Evolutionary conservation across 2,797 vertebrate species (phyloP), one percentile per base, ranked within the genome.

Genomic region (Darevskia nairensis): DNA sequence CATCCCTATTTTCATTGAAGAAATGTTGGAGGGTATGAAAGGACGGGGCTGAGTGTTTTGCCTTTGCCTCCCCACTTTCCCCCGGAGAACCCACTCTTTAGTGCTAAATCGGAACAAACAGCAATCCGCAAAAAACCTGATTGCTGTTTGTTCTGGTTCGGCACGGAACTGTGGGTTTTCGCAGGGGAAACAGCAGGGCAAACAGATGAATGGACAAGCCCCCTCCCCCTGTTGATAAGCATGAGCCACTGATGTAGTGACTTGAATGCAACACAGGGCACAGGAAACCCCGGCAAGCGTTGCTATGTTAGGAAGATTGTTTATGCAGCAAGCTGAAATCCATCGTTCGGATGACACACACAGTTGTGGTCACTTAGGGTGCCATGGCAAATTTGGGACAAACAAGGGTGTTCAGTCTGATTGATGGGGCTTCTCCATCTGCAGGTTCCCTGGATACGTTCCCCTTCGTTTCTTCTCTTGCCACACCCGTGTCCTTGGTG

Each of bases 211-310:
- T 55, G 50, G 50, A 15, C 50, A 55, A 55, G 13, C 61, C 61
- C 61, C 32, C 59, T 17, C 61, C 61, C 32, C 59, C 4, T 27
- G 25, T 66, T 7, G 61, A 39, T 15, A 3, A 68, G 23, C 3
- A 8, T 13, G 27, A 35, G 29, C n/a, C 10, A 25, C 46, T 2
- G 15, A 86, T 91, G 21, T 27, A 25, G 50, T 13, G n/a, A 5
- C 69, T 61, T 84, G 41, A 39, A n/a, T 59, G 66, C 25, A 10
- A 68, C 29, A 71, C 83, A 85, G 89, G 90, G 85, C 90, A 90
- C 84, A 94, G 92, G 94, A 95, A 78, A 75, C 88, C 69, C 71
- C 88, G 50, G 0, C 0, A 0, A 55, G 10, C 2, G 71, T 75
- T 89, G 81, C 84, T 66, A 39, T 2, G 5, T 77, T 87, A 74